These are phyloP conservation scores for Habrosyne pyritoides DNA, from an alignment of 2,888 invertebrate genomes.

Conservation along the genomic window DNA sequence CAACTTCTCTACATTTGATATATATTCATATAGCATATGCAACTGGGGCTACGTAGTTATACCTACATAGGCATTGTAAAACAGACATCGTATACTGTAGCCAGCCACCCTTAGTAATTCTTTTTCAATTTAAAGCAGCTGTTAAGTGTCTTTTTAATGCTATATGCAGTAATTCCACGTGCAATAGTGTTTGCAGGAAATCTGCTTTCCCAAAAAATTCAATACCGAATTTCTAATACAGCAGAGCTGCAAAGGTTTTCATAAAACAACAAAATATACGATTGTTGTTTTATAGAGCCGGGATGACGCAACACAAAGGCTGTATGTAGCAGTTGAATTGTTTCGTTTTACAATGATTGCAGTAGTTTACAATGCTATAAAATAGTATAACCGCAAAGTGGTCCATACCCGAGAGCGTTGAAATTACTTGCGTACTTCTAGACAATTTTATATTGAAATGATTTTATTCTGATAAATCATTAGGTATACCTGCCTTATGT, in stretches of 20 bases:
- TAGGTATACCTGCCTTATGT: neutral
- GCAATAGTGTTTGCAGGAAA: neutral
- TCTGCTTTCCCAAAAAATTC: slow-evolving; percentile 13
- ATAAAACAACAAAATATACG: slow-evolving; percentile 20
- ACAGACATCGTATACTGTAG: too few species aligned
- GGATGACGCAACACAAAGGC: slow-evolving; percentile 35
- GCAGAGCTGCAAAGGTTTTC: slow-evolving; percentile 16
- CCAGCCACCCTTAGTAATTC: too few species aligned
- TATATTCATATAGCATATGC: too few species aligned
- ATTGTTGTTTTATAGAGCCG: slow-evolving; percentile 24
- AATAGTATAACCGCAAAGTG: slow-evolving; percentile 49
- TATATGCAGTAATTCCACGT: too few species aligned
- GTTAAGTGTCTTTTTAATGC: too few species aligned
- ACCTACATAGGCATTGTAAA: too few species aligned
- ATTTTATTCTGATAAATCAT: neutral
- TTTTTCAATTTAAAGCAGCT: neutral
- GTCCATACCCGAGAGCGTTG: slow-evolving; percentile 15
- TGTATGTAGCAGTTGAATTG: slow-evolving; percentile 37
- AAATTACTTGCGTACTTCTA: neutral
- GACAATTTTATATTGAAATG: neutral
- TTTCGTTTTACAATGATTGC: slow-evolving; percentile 57
- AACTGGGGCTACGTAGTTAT: neutral
- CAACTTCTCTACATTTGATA: neutral
- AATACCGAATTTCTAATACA: slow-evolving; percentile 23
- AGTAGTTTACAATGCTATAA: slow-evolving; percentile 53